Base-by-base conservation (phyloP, 1,140 invertebrate genomes). In the Musca vetustissima region DNA sequence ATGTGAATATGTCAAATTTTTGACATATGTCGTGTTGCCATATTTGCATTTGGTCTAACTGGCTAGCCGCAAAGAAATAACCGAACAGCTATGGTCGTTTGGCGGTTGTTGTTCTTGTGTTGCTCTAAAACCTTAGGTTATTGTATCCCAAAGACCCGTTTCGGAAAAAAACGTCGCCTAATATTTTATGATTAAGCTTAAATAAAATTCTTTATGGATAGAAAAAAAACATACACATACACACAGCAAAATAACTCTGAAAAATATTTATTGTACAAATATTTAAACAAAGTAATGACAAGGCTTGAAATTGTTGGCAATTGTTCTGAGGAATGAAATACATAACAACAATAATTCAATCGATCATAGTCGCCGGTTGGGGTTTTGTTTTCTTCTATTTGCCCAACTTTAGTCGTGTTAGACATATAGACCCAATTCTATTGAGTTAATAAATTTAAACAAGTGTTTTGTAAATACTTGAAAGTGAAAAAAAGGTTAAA, bases 221-320 rank as follows among this genome's bases (percentile, higher is more conserved):
- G 13, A 43, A 4, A 43, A 43, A 61, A 61, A 13, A 59, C 28
- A 4, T 43, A 6, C 36, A 43, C 11, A 43, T 13, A 13, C 4
- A 43, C 36, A 43, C 28, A 32, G 4, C 28, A 59, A 59, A 55
- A 59, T 15, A 59, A 59, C 13, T n/a, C 28, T 32, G 17, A 28
- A 59, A n/a, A n/a, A 28, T 57, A 57, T 57, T 57, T 57, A 57
- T 61, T 36, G 25, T 19, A 61, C 57, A 61, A 61, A 61, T 61
- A 61, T 61, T 61, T 61, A 21, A 61, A 61, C 57, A 61, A 61
- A 61, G 57, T 61, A 61, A 61, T 61, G 57, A 61, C 57, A 61
- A 36, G 28, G 57, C 57, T 43, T 61, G 57, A 61, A 61, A 61
- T 61, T 36, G 57, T 61, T 61, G 25, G 53, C 24, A 57, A 57